phyloP scores from a whole-genome alignment of 2,113 vertebrate species.

The Cariama cristata region DNA sequence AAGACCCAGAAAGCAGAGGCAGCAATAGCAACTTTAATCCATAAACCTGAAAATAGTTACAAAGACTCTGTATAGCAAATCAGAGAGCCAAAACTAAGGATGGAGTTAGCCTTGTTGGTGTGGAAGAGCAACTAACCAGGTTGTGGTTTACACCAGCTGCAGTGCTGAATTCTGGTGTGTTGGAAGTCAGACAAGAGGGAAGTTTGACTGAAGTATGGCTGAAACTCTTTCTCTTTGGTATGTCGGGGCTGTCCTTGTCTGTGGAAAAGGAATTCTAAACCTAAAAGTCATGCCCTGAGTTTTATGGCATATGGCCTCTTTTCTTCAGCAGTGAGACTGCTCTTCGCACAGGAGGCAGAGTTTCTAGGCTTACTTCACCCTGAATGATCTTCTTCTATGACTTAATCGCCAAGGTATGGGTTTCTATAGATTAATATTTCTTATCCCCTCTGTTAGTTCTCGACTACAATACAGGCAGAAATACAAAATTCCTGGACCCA shows the following conservation, averaged over 20 bases:
- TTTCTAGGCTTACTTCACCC: not conserved
- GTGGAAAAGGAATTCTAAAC: not conserved
- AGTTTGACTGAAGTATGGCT: not conserved
- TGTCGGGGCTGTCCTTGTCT: not conserved
- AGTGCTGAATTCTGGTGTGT: not conserved
- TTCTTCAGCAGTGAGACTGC: not conserved
- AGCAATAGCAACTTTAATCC: not conserved
- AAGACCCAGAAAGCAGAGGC: not conserved
- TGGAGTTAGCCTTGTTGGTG: not conserved
- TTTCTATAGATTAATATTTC: not conserved
- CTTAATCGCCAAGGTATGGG: not conserved
- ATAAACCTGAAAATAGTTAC: not conserved
- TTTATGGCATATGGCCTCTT: not conserved
- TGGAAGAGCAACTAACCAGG: not conserved
- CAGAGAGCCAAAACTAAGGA: not conserved
- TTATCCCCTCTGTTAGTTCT: not conserved
- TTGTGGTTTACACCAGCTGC: not conserved
- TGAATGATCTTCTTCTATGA: not conserved
- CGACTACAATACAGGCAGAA: not conserved
- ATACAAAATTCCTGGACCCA: not conserved
- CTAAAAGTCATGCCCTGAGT: not conserved
- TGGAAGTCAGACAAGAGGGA: not conserved
- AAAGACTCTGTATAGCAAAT: not conserved
- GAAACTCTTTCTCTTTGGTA: not conserved
- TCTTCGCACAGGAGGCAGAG: not conserved